These are phyloP conservation scores for Perdita meconis DNA, from an alignment of 2,888 invertebrate genomes.

Conservation along the genomic window DNA sequence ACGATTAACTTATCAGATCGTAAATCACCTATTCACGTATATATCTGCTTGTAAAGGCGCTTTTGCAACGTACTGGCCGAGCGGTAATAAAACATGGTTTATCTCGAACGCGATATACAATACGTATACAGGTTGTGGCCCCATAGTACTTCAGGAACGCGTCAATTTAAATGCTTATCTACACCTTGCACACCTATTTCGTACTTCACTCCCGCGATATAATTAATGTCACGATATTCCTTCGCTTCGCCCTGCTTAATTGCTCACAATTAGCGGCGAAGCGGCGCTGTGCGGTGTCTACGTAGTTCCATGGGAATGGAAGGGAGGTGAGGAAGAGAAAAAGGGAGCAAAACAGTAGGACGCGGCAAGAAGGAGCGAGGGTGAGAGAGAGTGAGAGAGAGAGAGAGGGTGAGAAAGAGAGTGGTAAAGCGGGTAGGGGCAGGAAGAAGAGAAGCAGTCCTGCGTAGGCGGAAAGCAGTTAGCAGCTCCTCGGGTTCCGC, in stretches of 20 bases:
- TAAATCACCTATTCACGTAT: background rate
- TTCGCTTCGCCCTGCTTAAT: constrained; percentile 68
- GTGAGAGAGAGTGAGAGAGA: background rate
- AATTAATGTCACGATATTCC: constrained; percentile 72
- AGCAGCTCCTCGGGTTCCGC: constrained; percentile 68
- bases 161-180: constrained; percentile 69
- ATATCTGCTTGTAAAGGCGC: background rate
- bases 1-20: constrained; percentile 12
- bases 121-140: background rate
- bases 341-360: constrained; percentile 9
- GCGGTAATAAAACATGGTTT: constrained; percentile 41
- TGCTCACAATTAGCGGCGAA: constrained; percentile 68
- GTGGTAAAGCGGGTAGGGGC: background rate
- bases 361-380: too few relatives aligned
- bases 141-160: constrained; percentile 46
- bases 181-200: constrained; percentile 54
- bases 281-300: constrained; percentile 26
- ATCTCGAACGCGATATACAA: constrained; percentile 22
- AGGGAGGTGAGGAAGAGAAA: constrained; percentile 1
- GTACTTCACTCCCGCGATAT: constrained; percentile 57
- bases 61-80: background rate
- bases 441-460: constrained; percentile 12
- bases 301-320: constrained; percentile 2
- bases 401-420: constrained; percentile 30
- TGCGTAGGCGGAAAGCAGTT: constrained; percentile 70